These are phyloP conservation scores for Scarus forsteni DNA, from an alignment of 2,797 vertebrate species.

Conservation along the genomic window DNA sequence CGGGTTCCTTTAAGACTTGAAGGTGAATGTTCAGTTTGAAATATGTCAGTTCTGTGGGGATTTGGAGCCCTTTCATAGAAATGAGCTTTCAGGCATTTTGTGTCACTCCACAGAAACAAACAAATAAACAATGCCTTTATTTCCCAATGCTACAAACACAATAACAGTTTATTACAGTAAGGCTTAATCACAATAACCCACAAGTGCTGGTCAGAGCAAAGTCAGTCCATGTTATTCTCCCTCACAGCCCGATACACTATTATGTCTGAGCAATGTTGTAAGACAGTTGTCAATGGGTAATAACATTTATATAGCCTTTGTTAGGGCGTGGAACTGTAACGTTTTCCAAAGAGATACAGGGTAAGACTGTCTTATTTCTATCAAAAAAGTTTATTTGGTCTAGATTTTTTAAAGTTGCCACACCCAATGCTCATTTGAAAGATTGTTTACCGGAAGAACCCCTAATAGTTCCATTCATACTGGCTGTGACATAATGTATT, in stretches of 20 bases:
- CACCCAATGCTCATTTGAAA: no score
- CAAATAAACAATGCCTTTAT: constrained; percentile 29
- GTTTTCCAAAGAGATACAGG: no score
- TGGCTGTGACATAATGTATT: no score
- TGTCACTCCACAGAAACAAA: constrained; percentile 4
- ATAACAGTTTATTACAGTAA: constrained; percentile 13
- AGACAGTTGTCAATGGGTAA: background rate
- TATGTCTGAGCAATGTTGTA: constrained; percentile 1
- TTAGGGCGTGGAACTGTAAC: no score
- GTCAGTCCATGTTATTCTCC: background rate
- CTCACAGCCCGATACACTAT: background rate
- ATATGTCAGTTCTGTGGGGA: background rate
- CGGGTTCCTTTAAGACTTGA: no score
- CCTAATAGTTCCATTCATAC: no score
- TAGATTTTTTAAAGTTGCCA: no score
- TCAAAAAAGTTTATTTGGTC: no score
- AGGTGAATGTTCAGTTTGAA: background rate
- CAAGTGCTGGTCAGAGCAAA: background rate
- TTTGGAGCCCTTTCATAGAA: constrained; percentile 15
- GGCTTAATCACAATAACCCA: constrained; percentile 11
- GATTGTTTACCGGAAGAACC: no score
- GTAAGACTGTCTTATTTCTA: no score
- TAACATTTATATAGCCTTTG: no score
- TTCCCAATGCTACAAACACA: constrained; percentile 26
- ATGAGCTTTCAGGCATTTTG: constrained; percentile 18